Conservation (phyloP, 2,113 vertebrate species). For the Colistium nudipinnis region DNA sequence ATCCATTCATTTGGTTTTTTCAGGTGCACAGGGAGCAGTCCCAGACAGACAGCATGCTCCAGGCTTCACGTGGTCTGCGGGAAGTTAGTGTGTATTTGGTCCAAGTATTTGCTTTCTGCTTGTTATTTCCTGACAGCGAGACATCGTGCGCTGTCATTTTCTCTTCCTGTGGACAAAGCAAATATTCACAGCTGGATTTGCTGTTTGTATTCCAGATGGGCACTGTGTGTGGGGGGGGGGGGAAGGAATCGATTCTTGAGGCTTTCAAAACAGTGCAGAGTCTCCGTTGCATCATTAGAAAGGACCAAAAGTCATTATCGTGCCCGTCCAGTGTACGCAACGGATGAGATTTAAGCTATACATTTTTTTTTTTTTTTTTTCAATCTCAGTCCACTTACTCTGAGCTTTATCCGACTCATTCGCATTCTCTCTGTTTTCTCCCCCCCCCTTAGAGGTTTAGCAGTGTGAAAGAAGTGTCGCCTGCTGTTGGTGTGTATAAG, state of each 20-base stretch:
- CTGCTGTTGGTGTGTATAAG: conserved; percentile 84
- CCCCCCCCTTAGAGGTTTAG: conserved; percentile 78
- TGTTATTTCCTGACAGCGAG: conserved; percentile 9
- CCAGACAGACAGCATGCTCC: not conserved
- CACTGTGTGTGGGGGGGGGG: not conserved
- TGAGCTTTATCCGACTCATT: conserved; percentile 2
- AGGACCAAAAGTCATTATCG: not conserved
- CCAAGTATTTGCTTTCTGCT: not conserved
- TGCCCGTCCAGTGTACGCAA: no score
- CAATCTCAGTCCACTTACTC: not conserved
- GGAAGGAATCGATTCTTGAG: not conserved
- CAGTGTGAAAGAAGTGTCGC: conserved; percentile 77
- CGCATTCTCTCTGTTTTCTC: conserved; percentile 18
- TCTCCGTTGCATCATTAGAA: conserved; percentile 19
- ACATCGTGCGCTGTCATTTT: not conserved
- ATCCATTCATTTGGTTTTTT: conserved; percentile 2
- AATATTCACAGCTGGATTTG: conserved; percentile 28
- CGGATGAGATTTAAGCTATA: no score
- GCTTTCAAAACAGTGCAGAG: conserved; percentile 3
- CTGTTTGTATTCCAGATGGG: conserved; percentile 26
- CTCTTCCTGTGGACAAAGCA: conserved; percentile 22
- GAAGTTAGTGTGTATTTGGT: conserved; percentile 4
- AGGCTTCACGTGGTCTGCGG: not conserved
- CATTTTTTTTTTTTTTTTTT: not conserved
- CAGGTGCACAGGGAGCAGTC: not conserved